These are phyloP conservation scores for Diplosoma virens DNA, from an alignment of 23 tunicate genomes.

Conservation along the genomic window DNA sequence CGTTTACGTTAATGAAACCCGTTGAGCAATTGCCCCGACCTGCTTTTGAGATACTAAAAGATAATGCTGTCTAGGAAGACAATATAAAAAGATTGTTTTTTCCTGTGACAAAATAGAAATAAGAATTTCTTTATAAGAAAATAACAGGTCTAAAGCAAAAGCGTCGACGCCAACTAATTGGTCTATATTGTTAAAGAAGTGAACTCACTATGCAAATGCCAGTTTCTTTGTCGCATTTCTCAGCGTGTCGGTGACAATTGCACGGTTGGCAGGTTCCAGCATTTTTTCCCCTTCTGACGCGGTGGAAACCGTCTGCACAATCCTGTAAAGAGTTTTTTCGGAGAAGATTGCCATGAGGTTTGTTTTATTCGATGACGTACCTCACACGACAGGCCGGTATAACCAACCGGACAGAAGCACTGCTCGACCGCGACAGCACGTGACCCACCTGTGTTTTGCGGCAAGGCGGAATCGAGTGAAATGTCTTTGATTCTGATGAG, in stretches of 20 bases:
- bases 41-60: too few relatives aligned
- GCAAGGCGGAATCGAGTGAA: slow-evolving; percentile 44
- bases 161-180: too few relatives aligned
- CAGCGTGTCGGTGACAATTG: slow-evolving; percentile 73
- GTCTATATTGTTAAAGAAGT: too few relatives aligned
- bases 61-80: too few relatives aligned
- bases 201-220: slow-evolving; percentile 72
- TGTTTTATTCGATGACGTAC: slow-evolving; percentile 29
- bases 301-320: slow-evolving; percentile 66
- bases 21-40: too few relatives aligned
- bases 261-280: slow-evolving; percentile 62
- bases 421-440: slow-evolving; percentile 63
- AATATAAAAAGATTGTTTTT: too few relatives aligned
- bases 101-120: too few relatives aligned
- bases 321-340: too few relatives aligned
- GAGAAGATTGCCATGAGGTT: too few relatives aligned
- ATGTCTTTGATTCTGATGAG: slow-evolving; percentile 60
- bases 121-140: too few relatives aligned
- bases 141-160: too few relatives aligned
- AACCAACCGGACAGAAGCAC: slow-evolving; percentile 79
- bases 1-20: too few relatives aligned
- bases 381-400: slow-evolving; percentile 84
- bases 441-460: slow-evolving; percentile 30
- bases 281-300: slow-evolving; percentile 34
- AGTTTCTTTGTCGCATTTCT: slow-evolving; percentile 40